Evolutionary conservation across 2,113 vertebrate genomes (phyloP).

Genomic region (Apus apus): DNA sequence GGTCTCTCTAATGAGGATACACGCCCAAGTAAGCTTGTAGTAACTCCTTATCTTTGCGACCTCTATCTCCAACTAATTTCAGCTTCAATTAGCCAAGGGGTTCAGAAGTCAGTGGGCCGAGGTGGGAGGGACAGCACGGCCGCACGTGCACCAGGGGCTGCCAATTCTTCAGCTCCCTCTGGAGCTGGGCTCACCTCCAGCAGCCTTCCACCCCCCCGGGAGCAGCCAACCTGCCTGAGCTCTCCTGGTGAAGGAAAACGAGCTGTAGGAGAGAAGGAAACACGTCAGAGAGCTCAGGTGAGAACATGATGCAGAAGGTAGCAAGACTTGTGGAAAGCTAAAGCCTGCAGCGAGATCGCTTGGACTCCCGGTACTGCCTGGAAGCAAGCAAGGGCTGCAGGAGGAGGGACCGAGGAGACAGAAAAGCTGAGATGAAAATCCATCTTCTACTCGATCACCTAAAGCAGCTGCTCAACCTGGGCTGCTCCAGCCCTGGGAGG

Average conservation of each 20-base stretch:
- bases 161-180: not conserved
- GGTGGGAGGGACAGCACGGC: not conserved
- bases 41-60: not conserved
- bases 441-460: not conserved
- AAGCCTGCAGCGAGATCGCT: not conserved
- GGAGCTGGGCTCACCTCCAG: fast-evolving
- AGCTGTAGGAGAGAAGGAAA: not conserved
- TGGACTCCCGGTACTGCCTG: not conserved
- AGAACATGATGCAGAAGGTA: not conserved
- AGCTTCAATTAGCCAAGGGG: not conserved
- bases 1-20: not conserved
- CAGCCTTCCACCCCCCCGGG: fast-evolving
- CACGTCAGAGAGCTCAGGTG: too few relatives aligned
- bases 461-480: not conserved
- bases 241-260: fast-evolving
- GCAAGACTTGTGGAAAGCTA: not conserved
- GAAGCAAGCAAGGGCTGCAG: not conserved
- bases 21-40: not conserved
- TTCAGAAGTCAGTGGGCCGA: not conserved
- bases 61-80: not conserved
- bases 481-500: not conserved
- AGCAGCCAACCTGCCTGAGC: not conserved
- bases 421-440: not conserved
- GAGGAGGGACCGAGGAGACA: not conserved
- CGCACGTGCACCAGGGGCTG: fast-evolving